Percentiles rank a stretch among this genome's conserved stretches.
Conservation (phyloP, 2,888 invertebrate species). For the Perithous albicinctus region DNA sequence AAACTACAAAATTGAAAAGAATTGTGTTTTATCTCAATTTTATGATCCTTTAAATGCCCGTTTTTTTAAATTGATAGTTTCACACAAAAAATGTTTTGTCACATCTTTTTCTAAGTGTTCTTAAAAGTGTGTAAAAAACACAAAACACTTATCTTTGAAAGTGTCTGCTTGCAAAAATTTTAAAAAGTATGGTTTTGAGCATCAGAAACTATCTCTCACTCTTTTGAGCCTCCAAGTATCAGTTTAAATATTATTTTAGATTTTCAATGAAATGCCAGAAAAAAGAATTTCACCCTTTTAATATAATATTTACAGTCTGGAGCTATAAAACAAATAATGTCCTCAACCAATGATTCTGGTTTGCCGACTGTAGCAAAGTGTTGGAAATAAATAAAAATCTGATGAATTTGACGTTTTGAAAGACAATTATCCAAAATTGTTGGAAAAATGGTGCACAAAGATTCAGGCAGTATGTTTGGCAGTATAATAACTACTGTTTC, state of each 20-base stretch:
- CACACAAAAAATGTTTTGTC: no score
- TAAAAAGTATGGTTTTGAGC: no score
- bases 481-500: slow-evolving; percentile 75
- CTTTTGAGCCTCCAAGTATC: no score
- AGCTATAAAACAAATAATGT: background rate
- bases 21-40: no score
- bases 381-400: background rate
- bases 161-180: no score
- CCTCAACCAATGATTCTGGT: background rate
- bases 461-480: slow-evolving; percentile 69
- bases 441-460: slow-evolving; percentile 58
- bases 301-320: background rate
- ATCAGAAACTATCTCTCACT: no score
- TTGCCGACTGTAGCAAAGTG: background rate
- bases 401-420: background rate
- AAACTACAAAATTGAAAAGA: no score
- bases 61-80: no score
- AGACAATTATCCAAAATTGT: background rate
- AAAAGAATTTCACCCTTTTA: background rate
- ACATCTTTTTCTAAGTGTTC: no score
- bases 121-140: no score
- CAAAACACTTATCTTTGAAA: no score
- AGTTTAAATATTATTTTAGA: background rate
- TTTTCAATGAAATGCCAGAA: background rate
- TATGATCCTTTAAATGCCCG: no score